Percentiles rank a stretch among this genome's conserved stretches.
These are phyloP conservation scores for Mus minutoides DNA, from an alignment of 2,797 vertebrate species.

Conservation along the genomic window DNA sequence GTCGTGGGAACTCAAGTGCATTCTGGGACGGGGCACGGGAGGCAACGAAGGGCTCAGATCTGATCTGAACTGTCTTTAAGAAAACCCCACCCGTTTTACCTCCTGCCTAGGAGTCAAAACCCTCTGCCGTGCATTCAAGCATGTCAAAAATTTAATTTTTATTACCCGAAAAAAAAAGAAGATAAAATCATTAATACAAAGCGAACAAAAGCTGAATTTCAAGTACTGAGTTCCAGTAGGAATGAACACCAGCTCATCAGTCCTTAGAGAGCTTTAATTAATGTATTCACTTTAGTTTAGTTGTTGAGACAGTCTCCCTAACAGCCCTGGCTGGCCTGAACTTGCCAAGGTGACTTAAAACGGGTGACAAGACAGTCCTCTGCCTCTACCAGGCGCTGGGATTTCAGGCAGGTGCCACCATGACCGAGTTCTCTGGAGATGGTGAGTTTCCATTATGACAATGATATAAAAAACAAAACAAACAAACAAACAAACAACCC, in stretches of 20 bases:
- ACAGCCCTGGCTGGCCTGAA: background rate
- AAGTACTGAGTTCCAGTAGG: background rate
- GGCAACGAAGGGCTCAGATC: background rate
- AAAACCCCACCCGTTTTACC: background rate
- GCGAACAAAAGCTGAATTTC: background rate
- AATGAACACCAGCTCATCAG: background rate
- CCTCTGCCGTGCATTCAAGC: background rate
- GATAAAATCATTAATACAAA: conserved; percentile 14
- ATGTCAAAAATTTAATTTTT: conserved; percentile 31
- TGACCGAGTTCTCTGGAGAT: background rate
- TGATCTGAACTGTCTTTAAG: background rate
- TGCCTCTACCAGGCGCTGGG: background rate
- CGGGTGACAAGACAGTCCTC: too few species aligned
- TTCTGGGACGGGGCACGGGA: background rate
- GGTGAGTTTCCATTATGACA: background rate
- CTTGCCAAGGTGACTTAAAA: background rate
- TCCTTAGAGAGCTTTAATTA: background rate
- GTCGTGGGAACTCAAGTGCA: background rate
- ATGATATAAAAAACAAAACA: background rate
- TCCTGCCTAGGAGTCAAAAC: background rate
- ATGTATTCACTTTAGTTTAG: background rate
- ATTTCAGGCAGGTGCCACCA: background rate
- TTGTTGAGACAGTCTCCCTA: background rate
- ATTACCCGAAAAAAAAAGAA: conserved; percentile 12
- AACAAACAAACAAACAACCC: background rate